These are phyloP conservation scores for Leucophenga maculata DNA, from an alignment of 2,888 invertebrate genomes.

Conservation along the genomic window DNA sequence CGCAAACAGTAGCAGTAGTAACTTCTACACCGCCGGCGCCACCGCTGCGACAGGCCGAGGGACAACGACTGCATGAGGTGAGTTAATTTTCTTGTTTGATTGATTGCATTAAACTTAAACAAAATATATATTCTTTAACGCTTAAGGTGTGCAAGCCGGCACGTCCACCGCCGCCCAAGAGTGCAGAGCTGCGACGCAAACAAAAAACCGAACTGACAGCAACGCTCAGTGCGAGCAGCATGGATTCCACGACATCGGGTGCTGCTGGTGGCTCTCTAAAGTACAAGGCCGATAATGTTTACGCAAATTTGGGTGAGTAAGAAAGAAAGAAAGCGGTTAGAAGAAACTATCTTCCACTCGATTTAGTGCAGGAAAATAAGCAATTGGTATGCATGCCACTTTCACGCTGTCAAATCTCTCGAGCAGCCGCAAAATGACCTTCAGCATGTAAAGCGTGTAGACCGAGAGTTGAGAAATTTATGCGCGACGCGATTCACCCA, in stretches of 20 bases:
- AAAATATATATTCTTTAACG: constrained; percentile 23
- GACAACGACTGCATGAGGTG: constrained; percentile 71
- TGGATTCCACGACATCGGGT: constrained; percentile 50
- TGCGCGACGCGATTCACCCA: constrained; percentile 17
- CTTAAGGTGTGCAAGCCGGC: constrained; percentile 77
- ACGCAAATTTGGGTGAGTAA: constrained; percentile 84
- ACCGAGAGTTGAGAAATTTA: background rate
- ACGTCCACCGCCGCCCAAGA: constrained; percentile 83
- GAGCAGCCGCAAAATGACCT: constrained; percentile 15
- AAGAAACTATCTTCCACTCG: background rate
- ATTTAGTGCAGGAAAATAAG: background rate
- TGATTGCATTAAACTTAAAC: no score
- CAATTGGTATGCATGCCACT: constrained; percentile 13
- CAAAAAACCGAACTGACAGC: constrained; percentile 72
- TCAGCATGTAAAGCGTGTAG: background rate
- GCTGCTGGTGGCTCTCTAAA: constrained; percentile 64
- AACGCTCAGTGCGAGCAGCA: constrained; percentile 50
- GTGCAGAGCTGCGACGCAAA: constrained; percentile 77
- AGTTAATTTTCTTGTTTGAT: constrained; percentile 40
- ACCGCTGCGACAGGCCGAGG: constrained; percentile 76
- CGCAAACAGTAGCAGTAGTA: constrained; percentile 68
- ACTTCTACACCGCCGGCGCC: constrained; percentile 83
- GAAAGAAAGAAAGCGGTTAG: background rate
- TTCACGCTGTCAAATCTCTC: constrained; percentile 9
- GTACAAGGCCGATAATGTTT: constrained; percentile 77